Conservation (phyloP, 1,140 invertebrate genomes). For the Drosophila sproati region DNA sequence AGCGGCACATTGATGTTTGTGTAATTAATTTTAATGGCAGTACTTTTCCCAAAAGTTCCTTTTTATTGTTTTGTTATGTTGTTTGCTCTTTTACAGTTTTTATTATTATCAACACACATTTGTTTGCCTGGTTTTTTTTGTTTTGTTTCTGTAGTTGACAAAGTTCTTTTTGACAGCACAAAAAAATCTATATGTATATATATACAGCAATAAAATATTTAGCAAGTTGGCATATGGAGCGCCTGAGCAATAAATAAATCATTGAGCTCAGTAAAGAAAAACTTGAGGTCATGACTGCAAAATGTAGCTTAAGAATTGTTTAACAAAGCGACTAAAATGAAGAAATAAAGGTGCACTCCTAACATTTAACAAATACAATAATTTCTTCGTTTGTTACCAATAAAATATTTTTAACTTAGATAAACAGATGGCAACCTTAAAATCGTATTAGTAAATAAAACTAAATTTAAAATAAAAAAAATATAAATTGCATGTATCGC, state of each 20-base stretch:
- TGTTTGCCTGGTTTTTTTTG: constrained; percentile 9
- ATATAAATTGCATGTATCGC: no score
- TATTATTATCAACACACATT: constrained; percentile 26
- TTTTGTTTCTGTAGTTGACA: constrained; percentile 24
- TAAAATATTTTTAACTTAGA: no score
- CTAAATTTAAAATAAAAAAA: no score
- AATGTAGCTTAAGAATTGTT: background rate
- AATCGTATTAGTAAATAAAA: no score
- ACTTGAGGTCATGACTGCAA: background rate
- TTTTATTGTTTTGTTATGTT: constrained; percentile 49
- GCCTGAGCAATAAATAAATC: constrained; percentile 67
- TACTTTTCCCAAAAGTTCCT: constrained; percentile 56
- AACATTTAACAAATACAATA: no score
- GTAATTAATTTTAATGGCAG: constrained; percentile 80
- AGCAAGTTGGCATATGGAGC: constrained; percentile 26
- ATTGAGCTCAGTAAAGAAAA: constrained; percentile 16
- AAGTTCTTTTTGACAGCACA: constrained; percentile 21
- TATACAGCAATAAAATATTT: constrained; percentile 60
- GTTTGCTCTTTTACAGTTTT: constrained; percentile 33
- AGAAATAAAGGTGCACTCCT: background rate
- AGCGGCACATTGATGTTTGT: constrained; percentile 71
- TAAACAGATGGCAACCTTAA: no score
- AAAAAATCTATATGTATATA: constrained; percentile 58
- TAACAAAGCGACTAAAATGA: background rate
- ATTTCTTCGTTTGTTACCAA: no score